These are phyloP conservation scores for Sinodicranocentrus sp. DNA, from an alignment of 2,888 invertebrate species.

Conservation along the genomic window DNA sequence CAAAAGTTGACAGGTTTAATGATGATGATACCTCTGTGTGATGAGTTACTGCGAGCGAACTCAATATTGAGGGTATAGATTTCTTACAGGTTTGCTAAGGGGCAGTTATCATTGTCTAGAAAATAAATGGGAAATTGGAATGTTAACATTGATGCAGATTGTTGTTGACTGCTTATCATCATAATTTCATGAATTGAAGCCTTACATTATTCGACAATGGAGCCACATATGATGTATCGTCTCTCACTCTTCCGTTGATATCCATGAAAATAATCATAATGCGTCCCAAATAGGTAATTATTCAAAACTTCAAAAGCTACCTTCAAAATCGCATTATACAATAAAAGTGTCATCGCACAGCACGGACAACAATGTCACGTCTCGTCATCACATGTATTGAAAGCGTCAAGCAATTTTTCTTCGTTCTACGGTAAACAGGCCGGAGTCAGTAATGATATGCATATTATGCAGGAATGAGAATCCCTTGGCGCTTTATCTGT, in stretches of 20 bases:
- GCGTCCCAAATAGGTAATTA: constrained; percentile 8
- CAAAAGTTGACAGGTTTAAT: constrained; percentile 14
- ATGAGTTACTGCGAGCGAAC: neutral
- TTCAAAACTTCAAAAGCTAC: neutral
- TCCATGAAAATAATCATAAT: constrained; percentile 13
- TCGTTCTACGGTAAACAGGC: neutral
- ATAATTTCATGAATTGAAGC: neutral
- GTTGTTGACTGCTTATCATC: constrained; percentile 30
- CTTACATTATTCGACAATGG: neutral
- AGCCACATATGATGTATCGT: neutral
- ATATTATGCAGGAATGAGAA: neutral
- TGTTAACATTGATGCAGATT: constrained; percentile 35
- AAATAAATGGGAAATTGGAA: neutral
- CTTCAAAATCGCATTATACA: neutral
- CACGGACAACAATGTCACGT: constrained; percentile 37
- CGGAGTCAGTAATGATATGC: neutral
- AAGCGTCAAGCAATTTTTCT: neutral
- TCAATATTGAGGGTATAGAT: neutral
- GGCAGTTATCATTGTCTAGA: neutral
- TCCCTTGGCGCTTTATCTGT: neutral
- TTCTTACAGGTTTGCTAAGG: neutral
- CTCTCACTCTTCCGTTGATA: neutral
- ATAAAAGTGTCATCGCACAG: constrained; percentile 47
- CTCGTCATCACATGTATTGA: constrained; percentile 12
- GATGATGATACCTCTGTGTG: neutral